Conservation (phyloP, 1,140 invertebrate genomes). For the Pseudomyrmex concolor region DNA sequence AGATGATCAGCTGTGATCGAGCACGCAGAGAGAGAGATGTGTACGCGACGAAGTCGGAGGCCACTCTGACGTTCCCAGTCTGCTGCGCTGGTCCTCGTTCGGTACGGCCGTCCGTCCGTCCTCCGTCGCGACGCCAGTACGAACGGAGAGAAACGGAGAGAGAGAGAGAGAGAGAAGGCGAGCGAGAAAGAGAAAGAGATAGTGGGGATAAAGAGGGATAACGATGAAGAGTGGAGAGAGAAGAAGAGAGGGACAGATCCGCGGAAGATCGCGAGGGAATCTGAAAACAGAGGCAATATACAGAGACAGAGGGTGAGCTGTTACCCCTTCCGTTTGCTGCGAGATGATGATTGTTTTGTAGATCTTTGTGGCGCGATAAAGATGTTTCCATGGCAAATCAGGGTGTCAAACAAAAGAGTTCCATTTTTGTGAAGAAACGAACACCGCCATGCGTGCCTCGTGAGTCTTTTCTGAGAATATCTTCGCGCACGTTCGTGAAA, state of each 20-base stretch:
- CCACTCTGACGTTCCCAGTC: constrained; percentile 75
- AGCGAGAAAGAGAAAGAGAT: not conserved
- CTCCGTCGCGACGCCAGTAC: constrained; percentile 61
- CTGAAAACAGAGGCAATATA: constrained; percentile 39
- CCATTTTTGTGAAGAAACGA: not conserved
- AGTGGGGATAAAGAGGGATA: constrained; percentile 26
- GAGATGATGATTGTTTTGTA: not conserved
- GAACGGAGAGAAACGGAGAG: constrained; percentile 35
- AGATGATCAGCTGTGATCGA: constrained; percentile 2
- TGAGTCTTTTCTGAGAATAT: not conserved
- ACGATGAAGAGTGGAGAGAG: constrained; percentile 3
- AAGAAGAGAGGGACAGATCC: constrained; percentile 31
- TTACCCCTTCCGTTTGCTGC: not conserved
- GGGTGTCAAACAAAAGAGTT: not conserved
- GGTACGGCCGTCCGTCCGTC: constrained; percentile 45
- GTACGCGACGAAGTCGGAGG: constrained; percentile 80
- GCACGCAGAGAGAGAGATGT: constrained; percentile 61
- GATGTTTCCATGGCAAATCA: constrained; percentile 3
- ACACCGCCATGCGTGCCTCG: too few species aligned
- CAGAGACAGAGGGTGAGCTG: not conserved
- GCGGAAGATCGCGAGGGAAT: constrained; percentile 27
- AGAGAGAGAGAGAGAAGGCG: constrained; percentile 20
- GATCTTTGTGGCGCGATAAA: not conserved
- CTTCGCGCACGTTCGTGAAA: too few species aligned
- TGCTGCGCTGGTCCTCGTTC: constrained; percentile 70